phyloP scores from a whole-genome alignment of 1,140 invertebrate species.

The Aethina tumida region DNA sequence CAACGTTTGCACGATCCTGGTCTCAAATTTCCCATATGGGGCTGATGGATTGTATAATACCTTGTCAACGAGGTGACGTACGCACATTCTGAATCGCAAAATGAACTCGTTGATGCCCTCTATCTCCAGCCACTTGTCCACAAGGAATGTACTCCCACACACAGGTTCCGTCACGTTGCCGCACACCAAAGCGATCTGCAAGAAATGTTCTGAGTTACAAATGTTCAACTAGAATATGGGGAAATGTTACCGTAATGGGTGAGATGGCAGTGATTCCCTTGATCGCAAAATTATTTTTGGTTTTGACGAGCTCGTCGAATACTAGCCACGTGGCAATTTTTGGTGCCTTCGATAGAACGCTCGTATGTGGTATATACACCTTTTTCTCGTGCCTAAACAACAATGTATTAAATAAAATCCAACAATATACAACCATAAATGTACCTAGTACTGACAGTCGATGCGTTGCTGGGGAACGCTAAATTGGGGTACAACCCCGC shows the following conservation, averaged over 20 bases:
- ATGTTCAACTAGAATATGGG: neutral
- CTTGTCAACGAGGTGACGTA: conserved; percentile 63
- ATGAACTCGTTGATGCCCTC: conserved; percentile 11
- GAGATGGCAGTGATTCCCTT: conserved; percentile 60
- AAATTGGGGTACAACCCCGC: conserved; percentile 84
- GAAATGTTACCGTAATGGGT: conserved; percentile 64
- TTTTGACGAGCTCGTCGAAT: conserved; percentile 25
- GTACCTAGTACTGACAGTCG: conserved; percentile 25
- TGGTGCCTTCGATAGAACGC: conserved; percentile 15
- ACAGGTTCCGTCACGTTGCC: conserved; percentile 22
- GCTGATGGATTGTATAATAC: conserved; percentile 63
- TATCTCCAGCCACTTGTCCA: conserved; percentile 28
- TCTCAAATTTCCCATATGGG: conserved; percentile 50
- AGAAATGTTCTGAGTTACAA: conserved; percentile 6
- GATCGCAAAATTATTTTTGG: conserved; percentile 14
- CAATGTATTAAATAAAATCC: conserved; percentile 5
- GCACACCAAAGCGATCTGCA: conserved; percentile 38
- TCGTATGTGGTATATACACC: conserved; percentile 17
- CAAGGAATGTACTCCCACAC: conserved; percentile 40
- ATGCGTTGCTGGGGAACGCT: conserved; percentile 37
- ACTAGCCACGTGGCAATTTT: conserved; percentile 16
- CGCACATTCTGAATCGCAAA: conserved; percentile 56
- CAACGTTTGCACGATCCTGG: conserved; percentile 10
- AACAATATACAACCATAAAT: conserved; percentile 33
- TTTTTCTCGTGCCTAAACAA: conserved; percentile 22